These are phyloP conservation scores for Cricetomys ansorgei DNA, from an alignment of 2,113 vertebrate species.

Conservation along the genomic window DNA sequence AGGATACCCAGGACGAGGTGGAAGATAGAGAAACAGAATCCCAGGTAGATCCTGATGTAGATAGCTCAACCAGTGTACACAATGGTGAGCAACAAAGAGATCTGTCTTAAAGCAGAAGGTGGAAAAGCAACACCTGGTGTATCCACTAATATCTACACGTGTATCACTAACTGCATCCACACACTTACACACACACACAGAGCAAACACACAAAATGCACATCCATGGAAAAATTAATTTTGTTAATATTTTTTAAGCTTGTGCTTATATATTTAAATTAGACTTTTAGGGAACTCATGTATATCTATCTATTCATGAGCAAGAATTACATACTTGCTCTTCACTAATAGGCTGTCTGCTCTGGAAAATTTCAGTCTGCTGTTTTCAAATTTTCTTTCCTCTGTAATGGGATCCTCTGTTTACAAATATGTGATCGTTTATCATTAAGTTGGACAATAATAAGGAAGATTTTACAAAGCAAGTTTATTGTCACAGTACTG, in stretches of 20 bases:
- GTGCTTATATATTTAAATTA: constrained; percentile 6
- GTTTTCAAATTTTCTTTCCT: not conserved
- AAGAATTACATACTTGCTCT: not conserved
- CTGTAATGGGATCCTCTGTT: not conserved
- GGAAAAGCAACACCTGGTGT: not conserved
- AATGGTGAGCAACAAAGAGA: not conserved
- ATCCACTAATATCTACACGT: not conserved
- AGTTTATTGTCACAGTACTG: not conserved
- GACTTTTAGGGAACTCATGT: not conserved
- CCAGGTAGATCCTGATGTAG: too few relatives aligned
- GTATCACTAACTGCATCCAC: not conserved
- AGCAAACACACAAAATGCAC: not conserved
- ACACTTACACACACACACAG: not conserved
- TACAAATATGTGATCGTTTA: not conserved
- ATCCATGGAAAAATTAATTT: not conserved
- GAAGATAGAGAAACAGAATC: not conserved
- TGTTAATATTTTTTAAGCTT: not conserved
- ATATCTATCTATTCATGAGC: not conserved
- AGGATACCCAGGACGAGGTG: not conserved
- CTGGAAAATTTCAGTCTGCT: not conserved
- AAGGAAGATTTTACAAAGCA: not conserved
- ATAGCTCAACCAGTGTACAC: not conserved
- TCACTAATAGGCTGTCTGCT: not conserved
- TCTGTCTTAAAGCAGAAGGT: not conserved
- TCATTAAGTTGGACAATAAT: not conserved